Percentiles rank a stretch among this genome's conserved stretches.
Conservation (phyloP, 2,113 vertebrate species). For the Microcebus tavaratra region DNA sequence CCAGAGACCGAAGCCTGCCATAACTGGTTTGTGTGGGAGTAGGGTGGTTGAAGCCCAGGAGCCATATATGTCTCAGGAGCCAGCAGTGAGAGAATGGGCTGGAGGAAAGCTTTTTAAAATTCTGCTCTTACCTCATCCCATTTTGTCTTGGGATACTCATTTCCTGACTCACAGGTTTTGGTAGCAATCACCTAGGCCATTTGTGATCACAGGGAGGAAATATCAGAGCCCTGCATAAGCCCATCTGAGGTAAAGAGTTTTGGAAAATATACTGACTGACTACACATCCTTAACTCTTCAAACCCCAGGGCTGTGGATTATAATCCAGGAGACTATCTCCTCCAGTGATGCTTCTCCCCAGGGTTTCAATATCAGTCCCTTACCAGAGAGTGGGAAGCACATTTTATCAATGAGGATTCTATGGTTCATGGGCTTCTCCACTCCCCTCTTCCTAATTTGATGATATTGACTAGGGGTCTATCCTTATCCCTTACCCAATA, state of each 20-base stretch:
- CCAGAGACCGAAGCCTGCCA: background rate
- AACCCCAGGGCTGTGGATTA: background rate
- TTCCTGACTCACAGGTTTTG: background rate
- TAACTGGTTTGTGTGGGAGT: background rate
- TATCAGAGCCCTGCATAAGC: background rate
- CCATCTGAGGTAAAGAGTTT: background rate
- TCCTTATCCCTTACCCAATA: background rate
- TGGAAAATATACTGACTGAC: background rate
- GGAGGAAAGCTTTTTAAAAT: background rate
- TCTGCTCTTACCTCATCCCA: background rate
- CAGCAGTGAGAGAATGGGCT: background rate
- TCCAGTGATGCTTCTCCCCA: background rate
- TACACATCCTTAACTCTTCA: background rate
- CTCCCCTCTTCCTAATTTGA: background rate
- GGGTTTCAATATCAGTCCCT: background rate
- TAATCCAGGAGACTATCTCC: background rate
- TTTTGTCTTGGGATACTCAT: background rate
- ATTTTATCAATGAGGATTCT: background rate
- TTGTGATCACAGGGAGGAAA: background rate
- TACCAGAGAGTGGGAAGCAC: background rate
- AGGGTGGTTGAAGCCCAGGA: background rate
- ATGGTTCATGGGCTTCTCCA: background rate
- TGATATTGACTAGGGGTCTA: background rate
- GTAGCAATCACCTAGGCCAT: background rate
- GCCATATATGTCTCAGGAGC: background rate